Conservation (phyloP, 1,140 invertebrate genomes). For the Ridgeia piscesae region DNA sequence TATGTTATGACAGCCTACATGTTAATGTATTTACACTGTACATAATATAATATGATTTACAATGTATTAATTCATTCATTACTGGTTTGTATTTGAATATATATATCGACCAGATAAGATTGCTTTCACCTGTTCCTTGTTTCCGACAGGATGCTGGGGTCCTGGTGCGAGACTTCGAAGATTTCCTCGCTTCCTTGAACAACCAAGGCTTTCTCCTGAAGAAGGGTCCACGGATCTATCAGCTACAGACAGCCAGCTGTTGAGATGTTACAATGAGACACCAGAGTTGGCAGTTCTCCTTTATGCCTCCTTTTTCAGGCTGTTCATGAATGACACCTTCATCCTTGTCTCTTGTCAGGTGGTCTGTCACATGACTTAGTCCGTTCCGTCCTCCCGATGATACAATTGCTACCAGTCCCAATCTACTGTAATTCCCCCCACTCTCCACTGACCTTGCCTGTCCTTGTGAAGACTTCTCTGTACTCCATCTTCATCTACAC, state of each 20-base stretch:
- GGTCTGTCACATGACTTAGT: too few species aligned
- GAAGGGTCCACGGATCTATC: slow-evolving; percentile 77
- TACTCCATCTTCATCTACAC: too few species aligned
- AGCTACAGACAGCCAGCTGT: slow-evolving; percentile 61
- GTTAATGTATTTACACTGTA: not conserved
- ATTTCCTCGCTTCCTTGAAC: slow-evolving; percentile 77
- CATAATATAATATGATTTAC: too few species aligned
- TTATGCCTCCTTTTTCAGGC: not conserved
- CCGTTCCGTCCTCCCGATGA: too few species aligned
- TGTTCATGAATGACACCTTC: not conserved
- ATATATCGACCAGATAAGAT: not conserved
- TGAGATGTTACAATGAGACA: not conserved
- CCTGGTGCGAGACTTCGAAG: slow-evolving; percentile 61
- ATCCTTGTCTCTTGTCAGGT: too few species aligned
- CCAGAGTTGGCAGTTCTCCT: not conserved
- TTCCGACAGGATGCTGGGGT: slow-evolving; percentile 16
- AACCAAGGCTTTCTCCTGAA: slow-evolving; percentile 82
- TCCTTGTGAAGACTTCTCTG: too few species aligned
- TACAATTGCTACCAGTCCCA: too few species aligned
- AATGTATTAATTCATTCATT: too few species aligned
- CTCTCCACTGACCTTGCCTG: too few species aligned
- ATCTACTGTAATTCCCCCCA: too few species aligned
- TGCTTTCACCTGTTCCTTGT: not conserved
- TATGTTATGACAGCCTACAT: not conserved
- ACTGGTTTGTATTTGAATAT: not conserved